Conservation (phyloP, 2,888 invertebrate genomes). For the Acrobasis suavella region DNA sequence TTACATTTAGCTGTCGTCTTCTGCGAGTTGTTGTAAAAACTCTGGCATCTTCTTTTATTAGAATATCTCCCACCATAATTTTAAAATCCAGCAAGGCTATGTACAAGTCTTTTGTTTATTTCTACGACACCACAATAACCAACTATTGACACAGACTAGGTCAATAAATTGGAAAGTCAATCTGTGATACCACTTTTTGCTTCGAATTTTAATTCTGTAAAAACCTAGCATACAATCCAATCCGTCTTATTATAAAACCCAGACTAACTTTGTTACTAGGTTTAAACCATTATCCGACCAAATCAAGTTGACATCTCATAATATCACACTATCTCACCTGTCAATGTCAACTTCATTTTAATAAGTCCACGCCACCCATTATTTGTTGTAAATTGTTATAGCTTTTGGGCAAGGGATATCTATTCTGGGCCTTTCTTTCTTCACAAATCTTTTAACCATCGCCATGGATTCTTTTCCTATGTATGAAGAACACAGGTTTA, state of each 20-base stretch:
- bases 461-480: too few species aligned
- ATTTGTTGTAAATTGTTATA: slow-evolving; percentile 26
- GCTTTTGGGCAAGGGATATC: slow-evolving; percentile 3
- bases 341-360: too few species aligned
- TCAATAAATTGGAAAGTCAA: slow-evolving; percentile 41
- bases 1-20: slow-evolving; percentile 23
- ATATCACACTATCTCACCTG: too few species aligned
- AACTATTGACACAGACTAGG: slow-evolving; percentile 34
- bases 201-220: slow-evolving; percentile 40
- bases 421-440: too few species aligned
- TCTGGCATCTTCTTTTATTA: slow-evolving; percentile 1
- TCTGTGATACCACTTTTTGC: slow-evolving; percentile 39
- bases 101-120: slow-evolving; percentile 33
- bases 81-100: slow-evolving; percentile 34
- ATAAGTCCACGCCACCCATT: slow-evolving; percentile 42
- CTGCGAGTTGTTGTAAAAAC: slow-evolving; percentile 10
- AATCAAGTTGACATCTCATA: too few species aligned
- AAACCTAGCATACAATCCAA: slow-evolving; percentile 37
- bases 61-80: slow-evolving; percentile 25
- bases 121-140: slow-evolving; percentile 35
- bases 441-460: too few species aligned
- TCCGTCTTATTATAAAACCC: too few species aligned
- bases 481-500: slow-evolving; percentile 3
- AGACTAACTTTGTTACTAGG: too few species aligned
- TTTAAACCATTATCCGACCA: too few species aligned